Conservation (phyloP, 2,797 vertebrate genomes). For the Sparidentex hasta region DNA sequence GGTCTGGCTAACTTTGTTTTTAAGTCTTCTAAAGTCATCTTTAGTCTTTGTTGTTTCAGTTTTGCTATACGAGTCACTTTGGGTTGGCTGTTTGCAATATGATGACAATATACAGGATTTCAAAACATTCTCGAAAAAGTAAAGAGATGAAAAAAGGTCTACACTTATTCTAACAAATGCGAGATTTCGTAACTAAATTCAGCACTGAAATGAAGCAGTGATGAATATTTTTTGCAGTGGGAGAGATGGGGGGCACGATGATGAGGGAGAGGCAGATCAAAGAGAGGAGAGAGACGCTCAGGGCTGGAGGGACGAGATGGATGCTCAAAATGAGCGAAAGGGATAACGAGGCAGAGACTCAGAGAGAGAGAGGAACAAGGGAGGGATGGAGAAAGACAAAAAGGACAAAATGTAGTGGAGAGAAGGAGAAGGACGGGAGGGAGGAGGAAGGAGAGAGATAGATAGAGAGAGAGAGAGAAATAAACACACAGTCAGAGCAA, state of each 20-base stretch:
- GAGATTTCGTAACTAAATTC: neutral
- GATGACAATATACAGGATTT: neutral
- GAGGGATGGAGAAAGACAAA: constrained; percentile 18
- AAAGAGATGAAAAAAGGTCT: neutral
- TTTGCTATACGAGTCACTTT: too few species aligned
- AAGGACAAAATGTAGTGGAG: constrained; percentile 7
- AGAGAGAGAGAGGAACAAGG: constrained; percentile 35
- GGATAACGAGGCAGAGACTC: constrained; percentile 42
- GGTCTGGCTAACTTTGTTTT: too few species aligned
- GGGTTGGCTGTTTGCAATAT: too few species aligned
- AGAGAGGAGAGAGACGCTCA: constrained; percentile 55
- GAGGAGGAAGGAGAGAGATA: constrained; percentile 28
- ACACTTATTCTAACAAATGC: neutral
- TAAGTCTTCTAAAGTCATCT: too few species aligned
- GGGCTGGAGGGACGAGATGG: constrained; percentile 51
- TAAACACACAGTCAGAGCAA: constrained; percentile 37
- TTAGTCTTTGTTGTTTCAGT: too few species aligned
- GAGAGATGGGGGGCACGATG: neutral
- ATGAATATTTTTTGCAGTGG: constrained; percentile 53
- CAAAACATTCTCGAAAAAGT: neutral
- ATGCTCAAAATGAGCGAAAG: constrained; percentile 54
- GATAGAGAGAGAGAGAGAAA: constrained; percentile 11
- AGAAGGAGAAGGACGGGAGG: constrained; percentile 8
- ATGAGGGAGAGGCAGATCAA: constrained; percentile 58
- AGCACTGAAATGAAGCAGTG: constrained; percentile 3